Percentiles rank a stretch among this genome's conserved stretches.
phyloP scores from a whole-genome alignment of 2,888 invertebrate genomes.

The Willowsia nigromaculata region DNA sequence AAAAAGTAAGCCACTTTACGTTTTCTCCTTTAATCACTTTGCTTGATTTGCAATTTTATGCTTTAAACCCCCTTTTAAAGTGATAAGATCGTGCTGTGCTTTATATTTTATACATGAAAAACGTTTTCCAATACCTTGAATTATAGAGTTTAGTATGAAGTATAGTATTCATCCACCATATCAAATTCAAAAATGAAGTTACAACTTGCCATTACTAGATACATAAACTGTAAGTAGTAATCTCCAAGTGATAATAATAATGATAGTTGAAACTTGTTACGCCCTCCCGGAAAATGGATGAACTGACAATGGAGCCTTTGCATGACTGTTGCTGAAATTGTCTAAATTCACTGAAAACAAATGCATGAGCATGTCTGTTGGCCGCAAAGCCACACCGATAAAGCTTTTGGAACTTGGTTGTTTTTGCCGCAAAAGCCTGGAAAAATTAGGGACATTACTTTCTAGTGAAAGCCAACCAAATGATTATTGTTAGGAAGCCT shows the following conservation, averaged over 20 bases:
- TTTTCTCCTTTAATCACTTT: too few species aligned
- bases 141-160: too few species aligned
- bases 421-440: background rate
- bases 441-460: background rate
- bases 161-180: too few species aligned
- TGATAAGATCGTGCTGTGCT: too few species aligned
- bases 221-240: background rate
- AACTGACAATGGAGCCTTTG: constrained; percentile 1
- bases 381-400: background rate
- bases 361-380: background rate
- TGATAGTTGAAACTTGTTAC: constrained; percentile 44
- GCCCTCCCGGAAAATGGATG: constrained; percentile 50
- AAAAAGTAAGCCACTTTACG: too few species aligned
- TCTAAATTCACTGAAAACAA: background rate
- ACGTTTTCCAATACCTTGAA: too few species aligned
- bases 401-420: background rate
- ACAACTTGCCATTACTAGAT: background rate
- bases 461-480: background rate
- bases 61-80: too few species aligned
- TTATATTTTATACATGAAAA: too few species aligned
- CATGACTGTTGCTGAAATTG: constrained; percentile 3
- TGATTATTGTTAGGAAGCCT: background rate
- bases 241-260: background rate
- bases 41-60: too few species aligned
- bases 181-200: too few species aligned